Evolutionary conservation across 2,113 vertebrate genomes (phyloP).

Genomic region (Sturnira hondurensis): DNA sequence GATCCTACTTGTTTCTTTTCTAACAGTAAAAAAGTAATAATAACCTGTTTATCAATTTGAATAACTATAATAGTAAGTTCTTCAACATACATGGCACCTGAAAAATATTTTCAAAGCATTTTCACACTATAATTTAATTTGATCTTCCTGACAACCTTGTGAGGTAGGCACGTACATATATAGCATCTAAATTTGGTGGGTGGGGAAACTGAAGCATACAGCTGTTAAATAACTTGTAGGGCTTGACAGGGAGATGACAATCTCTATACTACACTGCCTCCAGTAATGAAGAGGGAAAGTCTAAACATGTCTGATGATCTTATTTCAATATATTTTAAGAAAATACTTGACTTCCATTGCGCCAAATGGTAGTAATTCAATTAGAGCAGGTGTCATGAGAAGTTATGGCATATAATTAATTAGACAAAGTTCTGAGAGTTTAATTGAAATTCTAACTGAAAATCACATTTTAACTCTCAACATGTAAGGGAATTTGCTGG

Average conservation of each 20-base stretch:
- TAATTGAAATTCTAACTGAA: constrained; percentile 13
- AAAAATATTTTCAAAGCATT: constrained; percentile 47
- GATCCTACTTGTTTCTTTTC: constrained; percentile 14
- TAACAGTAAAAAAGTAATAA: constrained; percentile 50
- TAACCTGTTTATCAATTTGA: constrained; percentile 23
- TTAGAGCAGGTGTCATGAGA: background rate
- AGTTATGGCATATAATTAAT: constrained; percentile 29
- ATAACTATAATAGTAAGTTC: constrained; percentile 23
- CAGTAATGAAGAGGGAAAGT: background rate
- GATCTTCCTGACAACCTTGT: constrained; percentile 40
- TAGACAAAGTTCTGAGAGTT: constrained; percentile 25
- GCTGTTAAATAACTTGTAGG: background rate
- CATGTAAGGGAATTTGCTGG: background rate
- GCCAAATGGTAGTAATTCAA: background rate
- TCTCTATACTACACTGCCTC: background rate
- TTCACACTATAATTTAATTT: constrained; percentile 31
- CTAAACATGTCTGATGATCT: background rate
- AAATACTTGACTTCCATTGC: background rate
- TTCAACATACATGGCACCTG: constrained; percentile 45
- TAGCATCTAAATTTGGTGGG: background rate
- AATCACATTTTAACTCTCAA: constrained; percentile 29
- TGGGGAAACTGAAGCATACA: constrained; percentile 34
- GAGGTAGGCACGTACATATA: constrained; percentile 40
- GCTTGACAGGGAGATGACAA: background rate
- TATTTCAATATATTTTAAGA: constrained; percentile 35